Conservation (phyloP, 2,888 invertebrate species). For the Drosophila pegasa region DNA sequence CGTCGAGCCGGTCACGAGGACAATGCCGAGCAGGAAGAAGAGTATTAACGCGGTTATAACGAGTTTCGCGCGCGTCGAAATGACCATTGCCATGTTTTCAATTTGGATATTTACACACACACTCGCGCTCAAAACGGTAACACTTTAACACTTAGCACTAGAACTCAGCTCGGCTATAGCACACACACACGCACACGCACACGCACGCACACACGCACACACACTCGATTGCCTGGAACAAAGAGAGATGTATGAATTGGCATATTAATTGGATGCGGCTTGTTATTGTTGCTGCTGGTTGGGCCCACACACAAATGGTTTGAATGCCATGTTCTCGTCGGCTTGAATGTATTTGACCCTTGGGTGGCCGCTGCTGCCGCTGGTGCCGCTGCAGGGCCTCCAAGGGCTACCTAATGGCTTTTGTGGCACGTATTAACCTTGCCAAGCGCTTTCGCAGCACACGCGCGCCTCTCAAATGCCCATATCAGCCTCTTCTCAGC, state of each 20-base stretch:
- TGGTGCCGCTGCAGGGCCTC: slow-evolving; percentile 18
- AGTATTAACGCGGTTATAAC: slow-evolving; percentile 87
- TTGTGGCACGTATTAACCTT: slow-evolving; percentile 74
- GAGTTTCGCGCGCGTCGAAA: slow-evolving; percentile 88
- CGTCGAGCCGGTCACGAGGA: slow-evolving; percentile 87
- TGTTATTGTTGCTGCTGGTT: slow-evolving; percentile 18
- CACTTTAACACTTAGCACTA: slow-evolving; percentile 56
- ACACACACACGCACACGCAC: slow-evolving; percentile 22
- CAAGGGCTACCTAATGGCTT: slow-evolving; percentile 65
- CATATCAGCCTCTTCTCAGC: slow-evolving; percentile 36
- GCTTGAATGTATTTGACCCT: slow-evolving; percentile 60
- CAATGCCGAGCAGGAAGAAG: slow-evolving; percentile 86
- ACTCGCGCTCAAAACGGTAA: slow-evolving; percentile 20
- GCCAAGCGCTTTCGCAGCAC: slow-evolving; percentile 54
- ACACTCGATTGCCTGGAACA: slow-evolving; percentile 55
- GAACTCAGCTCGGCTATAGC: slow-evolving; percentile 18
- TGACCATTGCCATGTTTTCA: slow-evolving; percentile 88
- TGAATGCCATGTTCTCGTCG: slow-evolving; percentile 43
- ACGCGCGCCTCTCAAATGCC: slow-evolving; percentile 46
- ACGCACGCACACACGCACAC: slow-evolving; percentile 13
- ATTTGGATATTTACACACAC: slow-evolving; percentile 46
- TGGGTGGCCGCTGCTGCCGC: slow-evolving; percentile 28
- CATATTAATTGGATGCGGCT: slow-evolving; percentile 65
- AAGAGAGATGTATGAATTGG: slow-evolving; percentile 62
- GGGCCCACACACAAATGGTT: slow-evolving; percentile 62